A percentile compares a stretch with the other conserved stretches of the same genome.
phyloP scores from a whole-genome alignment of 1,140 invertebrate species.

The Magallana angulata region DNA sequence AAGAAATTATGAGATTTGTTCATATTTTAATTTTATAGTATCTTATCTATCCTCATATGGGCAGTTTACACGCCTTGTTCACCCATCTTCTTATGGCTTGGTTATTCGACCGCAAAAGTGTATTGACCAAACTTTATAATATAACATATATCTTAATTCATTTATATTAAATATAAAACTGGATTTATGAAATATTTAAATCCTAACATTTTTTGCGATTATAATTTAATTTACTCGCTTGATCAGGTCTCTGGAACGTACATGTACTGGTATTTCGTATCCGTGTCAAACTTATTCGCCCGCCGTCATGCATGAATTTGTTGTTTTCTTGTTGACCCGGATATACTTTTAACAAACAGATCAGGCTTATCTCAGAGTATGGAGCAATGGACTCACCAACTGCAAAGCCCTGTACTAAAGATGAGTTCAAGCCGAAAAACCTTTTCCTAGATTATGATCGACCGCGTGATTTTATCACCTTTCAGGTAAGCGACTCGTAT shows the following conservation, averaged over 20 bases:
- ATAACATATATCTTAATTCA: not conserved
- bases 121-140: not conserved
- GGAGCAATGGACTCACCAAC: not conserved
- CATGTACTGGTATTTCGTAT: not conserved
- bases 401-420: not conserved
- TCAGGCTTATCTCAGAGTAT: not conserved
- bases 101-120: no score
- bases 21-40: no score
- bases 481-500: not conserved
- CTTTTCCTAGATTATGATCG: not conserved
- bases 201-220: no score
- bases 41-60: no score
- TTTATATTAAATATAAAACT: no score
- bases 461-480: not conserved
- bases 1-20: no score
- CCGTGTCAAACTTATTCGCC: not conserved
- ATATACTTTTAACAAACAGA: not conserved
- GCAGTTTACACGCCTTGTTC: no score
- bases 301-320: not conserved
- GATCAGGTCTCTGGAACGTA: not conserved
- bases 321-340: not conserved
- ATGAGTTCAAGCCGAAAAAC: not conserved
- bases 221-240: not conserved
- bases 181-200: no score
- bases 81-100: no score